Evolutionary conservation across 2,113 vertebrate species (phyloP).

Genomic region (Gavia stellata): DNA sequence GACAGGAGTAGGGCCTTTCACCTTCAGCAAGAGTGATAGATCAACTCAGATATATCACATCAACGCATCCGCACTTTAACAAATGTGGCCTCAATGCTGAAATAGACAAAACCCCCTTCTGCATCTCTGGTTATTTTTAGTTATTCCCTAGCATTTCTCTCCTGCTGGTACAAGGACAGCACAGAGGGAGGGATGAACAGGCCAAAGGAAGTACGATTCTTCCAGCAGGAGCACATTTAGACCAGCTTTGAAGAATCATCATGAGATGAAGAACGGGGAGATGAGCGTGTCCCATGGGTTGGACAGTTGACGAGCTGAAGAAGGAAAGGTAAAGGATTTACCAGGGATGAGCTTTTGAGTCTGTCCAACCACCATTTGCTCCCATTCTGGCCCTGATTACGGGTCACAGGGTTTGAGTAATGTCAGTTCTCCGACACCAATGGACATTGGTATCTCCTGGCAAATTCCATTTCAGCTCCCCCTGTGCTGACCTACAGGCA

Average conservation of each 20-base stretch:
- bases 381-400: not conserved
- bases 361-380: not conserved
- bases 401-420: not conserved
- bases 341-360: not conserved
- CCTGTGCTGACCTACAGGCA: not conserved
- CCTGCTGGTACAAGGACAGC: not conserved
- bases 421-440: not conserved
- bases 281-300: not conserved
- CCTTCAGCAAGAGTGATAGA: not conserved
- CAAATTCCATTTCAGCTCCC: not conserved
- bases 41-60: not conserved
- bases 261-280: not conserved
- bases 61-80: accelerated
- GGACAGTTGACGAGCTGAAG: not conserved
- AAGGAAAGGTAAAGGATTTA: not conserved
- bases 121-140: not conserved
- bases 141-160: not conserved
- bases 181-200: not conserved
- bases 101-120: not conserved
- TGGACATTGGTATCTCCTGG: not conserved
- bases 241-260: not conserved
- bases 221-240: not conserved
- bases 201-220: not conserved
- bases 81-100: not conserved
- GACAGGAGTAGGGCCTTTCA: not conserved